Conservation (phyloP, 2,888 invertebrate genomes). For the Deilephila porcellus region DNA sequence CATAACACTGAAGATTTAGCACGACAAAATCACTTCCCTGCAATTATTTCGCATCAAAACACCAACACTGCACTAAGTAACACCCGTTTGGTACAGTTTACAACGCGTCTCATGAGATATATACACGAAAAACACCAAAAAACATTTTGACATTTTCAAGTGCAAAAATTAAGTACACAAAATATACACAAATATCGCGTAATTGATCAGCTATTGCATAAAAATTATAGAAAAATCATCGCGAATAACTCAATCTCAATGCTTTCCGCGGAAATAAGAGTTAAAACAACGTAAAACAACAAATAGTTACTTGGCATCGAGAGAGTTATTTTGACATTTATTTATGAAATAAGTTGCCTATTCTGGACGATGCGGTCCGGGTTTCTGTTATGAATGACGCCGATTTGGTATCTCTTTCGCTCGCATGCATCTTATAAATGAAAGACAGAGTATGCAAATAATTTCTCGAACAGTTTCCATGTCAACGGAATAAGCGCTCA, state of each 20-base stretch:
- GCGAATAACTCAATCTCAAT: constrained; percentile 71
- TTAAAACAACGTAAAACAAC: constrained; percentile 68
- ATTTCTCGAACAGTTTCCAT: neutral
- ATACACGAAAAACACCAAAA: constrained; percentile 67
- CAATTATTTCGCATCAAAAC: constrained; percentile 28
- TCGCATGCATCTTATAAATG: neutral
- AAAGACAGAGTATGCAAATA: neutral
- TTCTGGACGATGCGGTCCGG: constrained; percentile 27
- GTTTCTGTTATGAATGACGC: neutral
- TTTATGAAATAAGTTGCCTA: constrained; percentile 42
- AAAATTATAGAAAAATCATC: constrained; percentile 40
- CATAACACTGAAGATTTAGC: constrained; percentile 55
- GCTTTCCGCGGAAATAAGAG: constrained; percentile 50
- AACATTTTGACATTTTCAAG: constrained; percentile 73
- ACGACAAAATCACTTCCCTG: constrained; percentile 39
- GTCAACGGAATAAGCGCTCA: neutral
- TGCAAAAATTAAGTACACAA: constrained; percentile 52
- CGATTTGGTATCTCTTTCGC: neutral
- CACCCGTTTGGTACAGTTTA: constrained; percentile 34
- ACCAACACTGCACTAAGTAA: constrained; percentile 41
- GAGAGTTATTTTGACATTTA: constrained; percentile 75
- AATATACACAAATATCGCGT: constrained; percentile 43
- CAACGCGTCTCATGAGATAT: constrained; percentile 47
- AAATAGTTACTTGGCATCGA: constrained; percentile 75
- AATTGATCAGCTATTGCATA: constrained; percentile 36